Conservation (phyloP, 2,888 invertebrate genomes). For the Keiferia lycopersicella region DNA sequence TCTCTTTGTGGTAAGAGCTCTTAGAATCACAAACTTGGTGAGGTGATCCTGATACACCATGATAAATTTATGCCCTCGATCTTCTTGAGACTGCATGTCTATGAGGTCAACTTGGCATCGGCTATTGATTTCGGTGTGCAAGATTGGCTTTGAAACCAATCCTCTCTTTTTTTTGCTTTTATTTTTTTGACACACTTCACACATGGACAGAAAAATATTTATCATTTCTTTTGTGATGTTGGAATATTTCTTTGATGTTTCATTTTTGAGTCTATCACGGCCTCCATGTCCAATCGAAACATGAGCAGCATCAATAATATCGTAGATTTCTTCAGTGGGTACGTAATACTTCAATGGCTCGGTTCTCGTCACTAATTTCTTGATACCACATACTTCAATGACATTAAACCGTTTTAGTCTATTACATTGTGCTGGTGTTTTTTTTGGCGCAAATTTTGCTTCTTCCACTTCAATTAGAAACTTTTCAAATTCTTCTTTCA, state of each 20-base stretch:
- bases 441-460: background rate
- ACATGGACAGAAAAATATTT: background rate
- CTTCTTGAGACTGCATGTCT: conserved; percentile 4
- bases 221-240: background rate
- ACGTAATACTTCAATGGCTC: background rate
- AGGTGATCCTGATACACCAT: background rate
- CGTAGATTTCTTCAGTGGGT: background rate
- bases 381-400: background rate
- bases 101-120: conserved; percentile 3
- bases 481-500: no score
- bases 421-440: background rate
- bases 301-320: background rate
- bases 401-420: conserved; percentile 4
- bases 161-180: background rate
- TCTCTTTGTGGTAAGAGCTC: background rate
- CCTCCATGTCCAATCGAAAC: background rate
- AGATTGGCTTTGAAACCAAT: background rate
- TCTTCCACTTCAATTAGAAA: background rate
- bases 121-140: background rate
- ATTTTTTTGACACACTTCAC: background rate
- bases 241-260: background rate
- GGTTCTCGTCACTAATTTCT: background rate
- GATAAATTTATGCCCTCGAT: background rate
- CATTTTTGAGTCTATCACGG: background rate
- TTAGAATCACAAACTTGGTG: background rate